Evolutionary conservation across 2,797 vertebrate species (phyloP).

Genomic region (Sternotherus odoratus): DNA sequence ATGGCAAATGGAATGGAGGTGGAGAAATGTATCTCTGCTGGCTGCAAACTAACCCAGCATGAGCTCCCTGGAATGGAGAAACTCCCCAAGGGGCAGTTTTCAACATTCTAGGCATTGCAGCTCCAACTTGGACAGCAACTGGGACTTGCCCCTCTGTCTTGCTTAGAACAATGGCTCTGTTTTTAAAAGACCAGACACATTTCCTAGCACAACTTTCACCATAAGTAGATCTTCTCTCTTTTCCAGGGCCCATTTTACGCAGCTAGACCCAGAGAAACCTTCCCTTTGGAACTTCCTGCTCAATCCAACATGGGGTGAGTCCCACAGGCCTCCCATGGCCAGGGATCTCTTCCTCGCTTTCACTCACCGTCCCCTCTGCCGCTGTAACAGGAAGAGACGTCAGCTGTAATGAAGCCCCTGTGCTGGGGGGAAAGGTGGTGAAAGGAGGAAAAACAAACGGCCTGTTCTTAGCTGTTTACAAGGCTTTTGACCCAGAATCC

Average conservation of each 20-base stretch:
- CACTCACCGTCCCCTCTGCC: fast-evolving
- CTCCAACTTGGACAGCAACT: too few species aligned
- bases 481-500: neutral
- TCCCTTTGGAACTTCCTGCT: neutral
- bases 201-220: neutral
- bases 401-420: fast-evolving
- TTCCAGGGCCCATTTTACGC: neutral
- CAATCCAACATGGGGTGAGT: neutral
- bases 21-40: too few species aligned
- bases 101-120: too few species aligned
- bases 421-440: neutral
- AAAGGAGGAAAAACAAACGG: neutral
- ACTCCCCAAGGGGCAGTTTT: too few species aligned
- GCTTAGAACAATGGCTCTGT: too few species aligned
- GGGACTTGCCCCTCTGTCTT: too few species aligned
- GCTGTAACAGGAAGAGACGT: neutral
- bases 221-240: neutral
- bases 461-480: neutral
- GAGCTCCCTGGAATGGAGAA: too few species aligned
- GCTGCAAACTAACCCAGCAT: too few species aligned
- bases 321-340: neutral
- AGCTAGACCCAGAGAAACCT: neutral
- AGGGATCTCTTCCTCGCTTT: neutral
- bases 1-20: too few species aligned
- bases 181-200: too few species aligned